These are phyloP conservation scores for Euwallacea similis DNA, from an alignment of 1,140 invertebrate species.

Conservation along the genomic window DNA sequence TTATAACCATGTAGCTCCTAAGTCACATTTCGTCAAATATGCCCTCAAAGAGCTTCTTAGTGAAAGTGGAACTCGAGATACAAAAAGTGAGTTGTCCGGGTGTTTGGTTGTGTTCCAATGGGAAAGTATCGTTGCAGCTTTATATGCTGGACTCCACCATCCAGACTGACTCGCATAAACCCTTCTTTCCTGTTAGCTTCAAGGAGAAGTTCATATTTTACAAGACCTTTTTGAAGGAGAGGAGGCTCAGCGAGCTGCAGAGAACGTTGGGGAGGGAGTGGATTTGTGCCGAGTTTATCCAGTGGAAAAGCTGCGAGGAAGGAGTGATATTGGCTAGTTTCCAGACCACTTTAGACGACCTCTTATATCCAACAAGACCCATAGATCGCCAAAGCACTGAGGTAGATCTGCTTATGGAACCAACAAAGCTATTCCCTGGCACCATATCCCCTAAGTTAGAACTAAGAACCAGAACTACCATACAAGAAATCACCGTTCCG, in stretches of 20 bases:
- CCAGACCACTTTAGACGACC: conserved; percentile 62
- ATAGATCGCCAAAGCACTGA: conserved; percentile 52
- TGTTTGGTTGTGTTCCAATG: conserved; percentile 73
- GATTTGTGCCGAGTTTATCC: conserved; percentile 65
- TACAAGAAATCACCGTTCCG: conserved; percentile 54
- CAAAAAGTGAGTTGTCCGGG: conserved; percentile 68
- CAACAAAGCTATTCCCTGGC: conserved; percentile 65
- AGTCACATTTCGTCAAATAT: conserved; percentile 2
- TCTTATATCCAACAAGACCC: conserved; percentile 59
- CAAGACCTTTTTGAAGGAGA: conserved; percentile 61
- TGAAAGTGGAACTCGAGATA: conserved; percentile 50
- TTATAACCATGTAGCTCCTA: not conserved
- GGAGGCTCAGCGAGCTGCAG: conserved; percentile 55
- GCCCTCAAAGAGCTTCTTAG: conserved; percentile 44
- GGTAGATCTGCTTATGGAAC: conserved; percentile 68
- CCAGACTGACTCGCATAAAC: conserved; percentile 61
- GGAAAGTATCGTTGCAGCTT: conserved; percentile 64
- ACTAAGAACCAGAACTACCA: conserved; percentile 59
- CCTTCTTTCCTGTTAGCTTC: conserved; percentile 65
- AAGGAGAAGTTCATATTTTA: conserved; percentile 68
- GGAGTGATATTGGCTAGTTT: conserved; percentile 64
- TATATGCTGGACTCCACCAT: conserved; percentile 62
- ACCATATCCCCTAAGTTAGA: conserved; percentile 64
- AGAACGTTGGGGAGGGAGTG: conserved; percentile 57
- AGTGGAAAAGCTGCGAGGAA: conserved; percentile 59